Percentiles rank a stretch among this genome's conserved stretches.
phyloP scores from a whole-genome alignment of 2,888 invertebrate species.

The Drosophila niveifrons region DNA sequence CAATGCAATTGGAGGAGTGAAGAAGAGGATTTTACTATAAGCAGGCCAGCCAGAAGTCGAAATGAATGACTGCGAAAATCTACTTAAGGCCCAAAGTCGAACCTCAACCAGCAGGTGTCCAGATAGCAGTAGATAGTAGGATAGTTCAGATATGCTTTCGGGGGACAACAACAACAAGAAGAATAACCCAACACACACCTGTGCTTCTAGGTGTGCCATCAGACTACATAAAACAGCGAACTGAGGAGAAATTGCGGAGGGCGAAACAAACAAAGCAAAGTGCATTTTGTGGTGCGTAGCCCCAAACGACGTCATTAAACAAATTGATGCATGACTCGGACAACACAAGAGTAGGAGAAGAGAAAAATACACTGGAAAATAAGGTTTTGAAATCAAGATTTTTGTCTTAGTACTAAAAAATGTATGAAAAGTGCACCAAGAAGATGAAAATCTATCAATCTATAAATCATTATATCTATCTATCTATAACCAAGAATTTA shows the following conservation, averaged over 20 bases:
- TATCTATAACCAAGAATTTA: too few relatives aligned
- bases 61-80: constrained; percentile 59
- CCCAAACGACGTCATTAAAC: constrained; percentile 48
- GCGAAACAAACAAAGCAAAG: constrained; percentile 33
- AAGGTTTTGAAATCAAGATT: too few relatives aligned
- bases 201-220: constrained; percentile 14
- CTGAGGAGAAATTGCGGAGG: constrained; percentile 19
- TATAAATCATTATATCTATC: too few relatives aligned
- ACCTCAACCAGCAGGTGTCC: constrained; percentile 47
- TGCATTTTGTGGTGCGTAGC: constrained; percentile 35
- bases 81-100: constrained; percentile 37
- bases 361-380: too few relatives aligned
- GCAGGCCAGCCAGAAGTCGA: constrained; percentile 42
- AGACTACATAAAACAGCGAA: constrained; percentile 14
- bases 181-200: constrained; percentile 7
- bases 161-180: not conserved
- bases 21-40: too few relatives aligned
- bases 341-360: not conserved
- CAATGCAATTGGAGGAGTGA: constrained; percentile 40
- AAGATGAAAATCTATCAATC: too few relatives aligned
- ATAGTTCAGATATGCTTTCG: constrained; percentile 29
- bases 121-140: constrained; percentile 24
- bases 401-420: too few relatives aligned
- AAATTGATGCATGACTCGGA: constrained; percentile 44
- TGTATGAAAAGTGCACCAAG: too few relatives aligned